phyloP scores from a whole-genome alignment of 2,113 vertebrate species.

The Mus pahari region DNA sequence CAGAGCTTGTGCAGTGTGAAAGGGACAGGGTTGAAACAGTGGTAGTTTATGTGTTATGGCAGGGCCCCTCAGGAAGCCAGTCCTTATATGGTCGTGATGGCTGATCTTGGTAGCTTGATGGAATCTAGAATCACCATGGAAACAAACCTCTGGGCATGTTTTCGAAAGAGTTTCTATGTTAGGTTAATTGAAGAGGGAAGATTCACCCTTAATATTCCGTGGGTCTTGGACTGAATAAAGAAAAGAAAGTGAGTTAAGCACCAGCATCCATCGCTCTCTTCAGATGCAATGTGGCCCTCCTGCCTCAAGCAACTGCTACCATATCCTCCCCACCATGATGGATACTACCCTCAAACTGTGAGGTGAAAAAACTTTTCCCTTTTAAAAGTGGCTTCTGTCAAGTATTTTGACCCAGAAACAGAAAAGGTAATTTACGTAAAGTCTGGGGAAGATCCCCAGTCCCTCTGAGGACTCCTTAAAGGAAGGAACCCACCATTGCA shows the following conservation, averaged over 20 bases:
- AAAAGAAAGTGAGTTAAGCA: neutral
- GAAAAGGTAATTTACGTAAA: neutral
- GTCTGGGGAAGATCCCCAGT: too few relatives aligned
- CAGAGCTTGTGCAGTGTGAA: neutral
- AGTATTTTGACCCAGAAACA: neutral
- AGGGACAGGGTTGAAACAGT: neutral
- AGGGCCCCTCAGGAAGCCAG: neutral
- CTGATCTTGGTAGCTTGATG: neutral
- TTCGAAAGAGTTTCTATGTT: neutral
- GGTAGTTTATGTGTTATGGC: neutral
- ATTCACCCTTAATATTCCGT: neutral
- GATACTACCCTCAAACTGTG: neutral
- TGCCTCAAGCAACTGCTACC: neutral
- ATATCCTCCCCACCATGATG: neutral
- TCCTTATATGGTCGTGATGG: neutral
- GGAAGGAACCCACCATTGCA: neutral
- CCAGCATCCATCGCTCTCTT: neutral
- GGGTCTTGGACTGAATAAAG: neutral
- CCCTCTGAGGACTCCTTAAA: neutral
- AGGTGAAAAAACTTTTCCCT: neutral
- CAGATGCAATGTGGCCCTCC: neutral
- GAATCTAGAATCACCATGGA: neutral
- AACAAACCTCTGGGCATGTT: neutral
- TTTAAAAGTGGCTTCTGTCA: neutral
- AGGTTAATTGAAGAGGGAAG: conserved; percentile 4